A percentile compares a stretch with the other conserved stretches of the same genome.
These are phyloP conservation scores for Cuniculus paca DNA, from an alignment of 2,797 vertebrate genomes.

Conservation along the genomic window DNA sequence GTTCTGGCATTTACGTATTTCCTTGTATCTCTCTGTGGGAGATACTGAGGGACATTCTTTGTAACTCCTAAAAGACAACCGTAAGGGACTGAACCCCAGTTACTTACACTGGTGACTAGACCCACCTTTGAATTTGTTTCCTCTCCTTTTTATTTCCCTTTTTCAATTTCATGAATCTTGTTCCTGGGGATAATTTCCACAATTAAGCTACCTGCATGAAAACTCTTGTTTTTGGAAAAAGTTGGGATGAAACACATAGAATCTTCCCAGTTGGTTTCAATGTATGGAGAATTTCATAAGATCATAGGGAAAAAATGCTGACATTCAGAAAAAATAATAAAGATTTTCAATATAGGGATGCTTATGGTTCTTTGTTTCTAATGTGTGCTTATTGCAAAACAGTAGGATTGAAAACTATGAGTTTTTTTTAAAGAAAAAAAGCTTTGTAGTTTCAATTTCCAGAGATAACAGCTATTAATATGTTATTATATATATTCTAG, in stretches of 20 bases:
- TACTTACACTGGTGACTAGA: background rate
- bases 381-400: background rate
- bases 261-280: background rate
- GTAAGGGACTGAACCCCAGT: background rate
- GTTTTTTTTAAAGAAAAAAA: background rate
- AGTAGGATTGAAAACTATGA: background rate
- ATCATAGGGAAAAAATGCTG: background rate
- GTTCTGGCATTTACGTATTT: background rate
- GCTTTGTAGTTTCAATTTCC: background rate
- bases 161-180: background rate
- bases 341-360: background rate
- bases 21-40: background rate
- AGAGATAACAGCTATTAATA: background rate
- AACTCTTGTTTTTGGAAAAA: background rate
- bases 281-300: background rate
- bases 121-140: background rate
- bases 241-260: background rate
- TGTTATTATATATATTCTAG: background rate
- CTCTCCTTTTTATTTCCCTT: background rate
- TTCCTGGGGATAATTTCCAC: slow-evolving; percentile 6
- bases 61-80: too few species aligned
- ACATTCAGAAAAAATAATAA: background rate
- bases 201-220: background rate
- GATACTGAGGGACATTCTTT: background rate
- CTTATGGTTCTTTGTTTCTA: slow-evolving; percentile 14